A percentile compares a stretch with the other conserved stretches of the same genome.
These are phyloP conservation scores for Patella pellucida DNA, from an alignment of 2,888 invertebrate species.

Conservation along the genomic window DNA sequence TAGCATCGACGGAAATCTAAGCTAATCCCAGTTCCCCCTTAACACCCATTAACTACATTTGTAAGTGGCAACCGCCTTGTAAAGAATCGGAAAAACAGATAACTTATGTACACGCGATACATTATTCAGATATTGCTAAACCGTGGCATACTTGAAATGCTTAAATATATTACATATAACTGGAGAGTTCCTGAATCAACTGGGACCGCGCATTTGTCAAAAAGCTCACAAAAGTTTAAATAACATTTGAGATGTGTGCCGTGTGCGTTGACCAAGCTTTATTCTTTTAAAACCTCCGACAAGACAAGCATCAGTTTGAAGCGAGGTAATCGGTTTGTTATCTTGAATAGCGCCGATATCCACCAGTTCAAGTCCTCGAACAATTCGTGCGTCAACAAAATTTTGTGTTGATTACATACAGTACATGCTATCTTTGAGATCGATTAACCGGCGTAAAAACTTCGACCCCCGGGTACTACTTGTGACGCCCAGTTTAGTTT, in stretches of 20 bases:
- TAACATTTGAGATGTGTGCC: not conserved
- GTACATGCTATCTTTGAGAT: not conserved
- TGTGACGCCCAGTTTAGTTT: not conserved
- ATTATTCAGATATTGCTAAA: not conserved
- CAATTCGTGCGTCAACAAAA: not conserved
- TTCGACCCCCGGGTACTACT: not conserved
- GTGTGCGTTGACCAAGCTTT: not conserved
- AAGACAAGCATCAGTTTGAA: not conserved
- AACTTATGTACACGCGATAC: not conserved
- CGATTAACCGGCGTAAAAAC: not conserved
- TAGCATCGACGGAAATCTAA: not conserved
- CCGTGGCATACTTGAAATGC: not conserved
- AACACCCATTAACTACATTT: not conserved
- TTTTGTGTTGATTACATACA: not conserved
- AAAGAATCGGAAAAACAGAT: not conserved
- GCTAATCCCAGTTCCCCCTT: not conserved
- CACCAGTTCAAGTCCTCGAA: not conserved
- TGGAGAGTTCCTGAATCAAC: not conserved
- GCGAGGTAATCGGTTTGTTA: not conserved
- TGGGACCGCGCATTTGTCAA: not conserved
- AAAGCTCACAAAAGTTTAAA: not conserved
- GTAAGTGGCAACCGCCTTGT: not conserved
- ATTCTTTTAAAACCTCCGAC: not conserved
- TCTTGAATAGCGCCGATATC: not conserved
- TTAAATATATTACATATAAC: not conserved